Conservation (phyloP, 1,140 invertebrate species). For the Aleiodes sp. region DNA sequence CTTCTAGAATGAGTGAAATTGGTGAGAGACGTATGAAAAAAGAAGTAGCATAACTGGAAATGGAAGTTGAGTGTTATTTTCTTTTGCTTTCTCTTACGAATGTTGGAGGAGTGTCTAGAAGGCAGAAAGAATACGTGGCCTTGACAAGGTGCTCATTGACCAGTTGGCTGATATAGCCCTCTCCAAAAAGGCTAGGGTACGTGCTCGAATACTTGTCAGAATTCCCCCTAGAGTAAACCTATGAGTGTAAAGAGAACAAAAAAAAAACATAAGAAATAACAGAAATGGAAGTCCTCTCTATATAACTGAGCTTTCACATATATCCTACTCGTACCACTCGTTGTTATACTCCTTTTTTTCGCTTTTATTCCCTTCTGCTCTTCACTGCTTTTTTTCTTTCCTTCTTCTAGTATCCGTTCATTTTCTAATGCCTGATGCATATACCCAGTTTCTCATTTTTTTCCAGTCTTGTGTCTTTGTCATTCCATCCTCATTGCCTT, state of each 20-base stretch:
- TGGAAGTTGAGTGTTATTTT: neutral
- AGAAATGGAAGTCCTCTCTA: conserved; percentile 2
- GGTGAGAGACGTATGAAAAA: neutral
- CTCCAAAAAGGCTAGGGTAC: neutral
- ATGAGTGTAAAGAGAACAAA: conserved; percentile 1
- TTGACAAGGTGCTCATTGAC: conserved; percentile 17
- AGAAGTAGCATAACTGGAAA: neutral
- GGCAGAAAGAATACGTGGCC: neutral
- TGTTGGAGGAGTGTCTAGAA: neutral
- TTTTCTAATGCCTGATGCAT: conserved; percentile 35
- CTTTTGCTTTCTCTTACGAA: conserved; percentile 3
- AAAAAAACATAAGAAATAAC: neutral
- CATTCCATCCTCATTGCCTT: conserved; percentile 37
- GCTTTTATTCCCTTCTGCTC: neutral
- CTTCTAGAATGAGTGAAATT: conserved; percentile 15
- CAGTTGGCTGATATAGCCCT: conserved; percentile 7
- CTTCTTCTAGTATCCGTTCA: conserved; percentile 19
- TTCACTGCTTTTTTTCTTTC: conserved; percentile 20
- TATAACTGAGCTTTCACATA: neutral
- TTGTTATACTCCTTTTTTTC: conserved; percentile 18
- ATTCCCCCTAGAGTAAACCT: neutral
- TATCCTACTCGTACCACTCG: conserved; percentile 20
- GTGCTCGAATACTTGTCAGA: conserved; percentile 22
- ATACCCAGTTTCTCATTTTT: conserved; percentile 41
- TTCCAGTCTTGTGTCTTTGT: conserved; percentile 41